A percentile compares a stretch with the other conserved stretches of the same genome.
Conservation (phyloP, 2,113 vertebrate species). For the Orientallactaga bullata region DNA sequence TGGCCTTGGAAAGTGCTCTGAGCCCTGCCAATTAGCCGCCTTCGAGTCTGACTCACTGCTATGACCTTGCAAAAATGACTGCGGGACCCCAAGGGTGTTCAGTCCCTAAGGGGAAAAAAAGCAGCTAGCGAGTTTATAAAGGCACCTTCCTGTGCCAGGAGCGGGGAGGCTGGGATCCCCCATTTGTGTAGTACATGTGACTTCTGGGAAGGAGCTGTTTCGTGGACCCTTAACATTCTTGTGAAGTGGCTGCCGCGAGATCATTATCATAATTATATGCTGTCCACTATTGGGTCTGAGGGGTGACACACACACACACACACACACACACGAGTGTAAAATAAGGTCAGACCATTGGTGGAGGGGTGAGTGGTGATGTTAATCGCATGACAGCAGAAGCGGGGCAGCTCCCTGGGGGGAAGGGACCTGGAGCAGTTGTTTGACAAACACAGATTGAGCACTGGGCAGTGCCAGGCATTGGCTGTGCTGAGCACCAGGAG, state of each 20-base stretch:
- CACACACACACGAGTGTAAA: background rate
- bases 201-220: background rate
- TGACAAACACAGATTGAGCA: background rate
- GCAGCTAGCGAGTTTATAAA: background rate
- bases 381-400: background rate
- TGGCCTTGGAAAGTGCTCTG: background rate
- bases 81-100: background rate
- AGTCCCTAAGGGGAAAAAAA: background rate
- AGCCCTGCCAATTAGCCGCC: background rate
- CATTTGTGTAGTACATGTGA: background rate
- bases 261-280: constrained; percentile 57
- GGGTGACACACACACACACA: background rate
- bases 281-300: background rate
- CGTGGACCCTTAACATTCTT: background rate
- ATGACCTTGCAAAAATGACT: background rate
- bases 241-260: constrained; percentile 16
- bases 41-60: background rate
- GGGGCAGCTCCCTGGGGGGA: background rate
- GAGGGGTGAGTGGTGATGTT: background rate
- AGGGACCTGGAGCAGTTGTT: background rate
- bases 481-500: background rate
- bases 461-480: background rate
- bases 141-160: accelerated
- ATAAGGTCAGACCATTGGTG: background rate
- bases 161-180: background rate